Evolutionary conservation across 2,888 invertebrate species (phyloP), one percentile per base, ranked within the genome.

Genomic region (Spatulosminthurus flaviceps): DNA sequence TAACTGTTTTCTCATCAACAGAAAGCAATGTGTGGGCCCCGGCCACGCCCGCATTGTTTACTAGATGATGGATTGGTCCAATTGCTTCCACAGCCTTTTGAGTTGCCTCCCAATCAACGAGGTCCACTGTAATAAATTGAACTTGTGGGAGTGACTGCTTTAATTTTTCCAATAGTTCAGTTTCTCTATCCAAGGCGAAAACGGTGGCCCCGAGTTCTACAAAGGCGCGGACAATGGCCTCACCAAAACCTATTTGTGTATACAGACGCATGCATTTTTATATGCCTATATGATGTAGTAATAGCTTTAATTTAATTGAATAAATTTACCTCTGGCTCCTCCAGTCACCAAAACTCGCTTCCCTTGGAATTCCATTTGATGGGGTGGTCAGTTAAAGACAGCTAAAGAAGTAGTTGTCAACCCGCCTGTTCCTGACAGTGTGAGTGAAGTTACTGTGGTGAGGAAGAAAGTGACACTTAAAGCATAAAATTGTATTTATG

Each of bases 71-170:
- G 7, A 70, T 70, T 19, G 70, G 70, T 7, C 11, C 70, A 29
- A 70, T 29, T 19, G 5, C 22, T 70, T 70, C 21, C 19, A 70
- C 42, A 70, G 24, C 41, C 7, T 19, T n/a, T 19, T 41, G 1
- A 19, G 42, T 41, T 9, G 19, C 28, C 4, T 29, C 21, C 70
- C 70, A 70, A 29, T 70, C 42, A 11, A 16, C 1, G 4, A 70
- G 21, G 29, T 70, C 70, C 4, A 34, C 34, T 7, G 9, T 9
- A 34, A 34, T 34, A 7, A 9, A 7, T 34, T 34, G 34, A 4
- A 34, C 34, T 5, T 89, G 89, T 34, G 34, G 34, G 9, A 34
- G 34, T 34, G 34, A 34, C 34, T 34, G 5, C 9, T 34, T 34
- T 9, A 34, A 34, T 7, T 73, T 29, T 13, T 26, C 28, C 34